Evolutionary conservation across 2,888 invertebrate genomes (phyloP).

Genomic region (Drosophila affinis): DNA sequence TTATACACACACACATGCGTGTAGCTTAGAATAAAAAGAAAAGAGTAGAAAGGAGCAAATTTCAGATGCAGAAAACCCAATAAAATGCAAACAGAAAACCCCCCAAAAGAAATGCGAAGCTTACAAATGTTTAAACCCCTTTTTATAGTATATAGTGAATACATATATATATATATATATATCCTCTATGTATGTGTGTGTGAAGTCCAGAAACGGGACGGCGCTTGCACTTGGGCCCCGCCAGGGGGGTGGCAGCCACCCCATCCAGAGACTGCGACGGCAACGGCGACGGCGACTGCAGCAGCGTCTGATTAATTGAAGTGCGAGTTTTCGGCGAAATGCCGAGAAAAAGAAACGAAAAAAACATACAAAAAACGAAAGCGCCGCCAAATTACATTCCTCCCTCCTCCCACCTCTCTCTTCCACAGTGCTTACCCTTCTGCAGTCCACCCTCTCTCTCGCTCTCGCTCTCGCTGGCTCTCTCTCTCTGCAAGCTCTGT

Average conservation of each 20-base stretch:
- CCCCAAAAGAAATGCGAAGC: slow-evolving; percentile 40
- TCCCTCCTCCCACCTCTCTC: slow-evolving; percentile 12
- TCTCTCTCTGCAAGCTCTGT: slow-evolving; percentile 3
- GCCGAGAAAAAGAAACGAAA: slow-evolving; percentile 40
- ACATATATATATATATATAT: slow-evolving; percentile 16
- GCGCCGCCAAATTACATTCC: slow-evolving; percentile 74
- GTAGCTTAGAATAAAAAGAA: slow-evolving; percentile 24
- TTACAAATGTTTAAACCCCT: slow-evolving; percentile 36
- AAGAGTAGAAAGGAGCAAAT: slow-evolving; percentile 13
- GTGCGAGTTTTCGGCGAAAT: slow-evolving; percentile 72
- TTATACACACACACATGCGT: slow-evolving; percentile 6
- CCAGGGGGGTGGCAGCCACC: slow-evolving; percentile 2
- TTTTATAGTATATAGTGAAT: slow-evolving; percentile 27
- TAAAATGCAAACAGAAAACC: slow-evolving; percentile 38
- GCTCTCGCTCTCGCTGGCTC: not conserved
- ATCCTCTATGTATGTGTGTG: slow-evolving; percentile 12
- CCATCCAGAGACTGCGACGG: slow-evolving; percentile 13
- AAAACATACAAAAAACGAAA: slow-evolving; percentile 40
- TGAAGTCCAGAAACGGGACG: slow-evolving; percentile 41
- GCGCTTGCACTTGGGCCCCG: slow-evolving; percentile 37
- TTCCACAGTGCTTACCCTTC: not conserved
- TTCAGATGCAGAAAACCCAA: slow-evolving; percentile 9
- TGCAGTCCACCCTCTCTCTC: not conserved
- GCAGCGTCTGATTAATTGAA: slow-evolving; percentile 76
- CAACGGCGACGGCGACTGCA: slow-evolving; percentile 45